A percentile compares a stretch with the other conserved stretches of the same genome.
These are phyloP conservation scores for Lottia gigantea DNA, from an alignment of 2,888 invertebrate genomes.

Conservation along the genomic window DNA sequence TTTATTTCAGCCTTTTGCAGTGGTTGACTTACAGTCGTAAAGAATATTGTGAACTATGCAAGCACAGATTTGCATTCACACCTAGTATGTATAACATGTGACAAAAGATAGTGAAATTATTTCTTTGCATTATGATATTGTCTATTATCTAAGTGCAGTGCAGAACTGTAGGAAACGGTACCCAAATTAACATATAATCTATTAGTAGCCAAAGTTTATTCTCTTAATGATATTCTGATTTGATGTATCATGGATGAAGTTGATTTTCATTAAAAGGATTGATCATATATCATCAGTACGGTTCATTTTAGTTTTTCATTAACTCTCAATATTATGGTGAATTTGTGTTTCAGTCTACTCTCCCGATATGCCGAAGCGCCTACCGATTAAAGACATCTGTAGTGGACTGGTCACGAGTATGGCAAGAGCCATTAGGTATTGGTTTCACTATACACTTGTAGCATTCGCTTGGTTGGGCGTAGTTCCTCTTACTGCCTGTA, in stretches of 20 bases:
- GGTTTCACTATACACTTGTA: conserved; percentile 97
- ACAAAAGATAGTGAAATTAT: too few species aligned
- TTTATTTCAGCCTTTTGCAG: conserved; percentile 81
- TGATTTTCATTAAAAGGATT: too few species aligned
- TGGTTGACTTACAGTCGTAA: conserved; percentile 99
- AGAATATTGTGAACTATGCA: conserved; percentile 98
- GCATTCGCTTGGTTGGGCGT: conserved; percentile 97
- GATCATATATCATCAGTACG: too few species aligned
- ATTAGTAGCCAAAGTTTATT: too few species aligned
- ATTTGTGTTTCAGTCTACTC: conserved; percentile 79
- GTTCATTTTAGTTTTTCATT: too few species aligned
- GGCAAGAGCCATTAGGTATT: conserved; percentile 91
- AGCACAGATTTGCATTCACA: conserved; percentile 96
- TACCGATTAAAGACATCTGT: conserved; percentile 92
- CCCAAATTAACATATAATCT: too few species aligned
- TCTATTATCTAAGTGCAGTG: too few species aligned
- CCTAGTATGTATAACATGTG: conserved; percentile 77
- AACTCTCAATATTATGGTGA: too few species aligned
- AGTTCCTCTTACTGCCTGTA: conserved; percentile 93
- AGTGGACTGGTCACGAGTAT: conserved; percentile 90
- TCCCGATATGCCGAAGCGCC: conserved; percentile 98
- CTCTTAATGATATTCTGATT: too few species aligned
- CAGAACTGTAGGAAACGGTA: too few species aligned
- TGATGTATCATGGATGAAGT: too few species aligned
- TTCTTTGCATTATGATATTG: too few species aligned